A percentile compares a stretch with the other conserved stretches of the same genome.
These are phyloP conservation scores for Parazoanthus swiftii DNA, from an alignment of 92 coral and sea anemone species.

Conservation along the genomic window DNA sequence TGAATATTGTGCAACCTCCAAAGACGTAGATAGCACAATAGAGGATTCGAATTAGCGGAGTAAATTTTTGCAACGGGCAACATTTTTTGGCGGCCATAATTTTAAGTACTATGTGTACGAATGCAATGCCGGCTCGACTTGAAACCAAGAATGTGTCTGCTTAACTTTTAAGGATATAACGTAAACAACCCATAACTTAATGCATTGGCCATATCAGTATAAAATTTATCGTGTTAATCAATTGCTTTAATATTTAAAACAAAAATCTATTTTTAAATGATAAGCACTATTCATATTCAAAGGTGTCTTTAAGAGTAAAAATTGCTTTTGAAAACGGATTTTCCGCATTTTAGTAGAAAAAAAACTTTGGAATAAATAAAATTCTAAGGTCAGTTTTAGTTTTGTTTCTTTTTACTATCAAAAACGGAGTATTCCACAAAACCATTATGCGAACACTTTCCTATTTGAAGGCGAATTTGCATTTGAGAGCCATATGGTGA, in stretches of 20 bases:
- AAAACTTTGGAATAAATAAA: not conserved
- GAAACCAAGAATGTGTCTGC: too few relatives aligned
- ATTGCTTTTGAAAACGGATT: not conserved
- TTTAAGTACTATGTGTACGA: too few relatives aligned
- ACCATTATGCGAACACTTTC: too few relatives aligned
- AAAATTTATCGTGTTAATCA: too few relatives aligned
- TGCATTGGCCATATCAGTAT: not conserved
- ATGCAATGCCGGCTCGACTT: not conserved
- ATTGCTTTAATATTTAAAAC: not conserved
- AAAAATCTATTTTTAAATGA: too few relatives aligned
- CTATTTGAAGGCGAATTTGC: not conserved
- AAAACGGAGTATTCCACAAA: too few relatives aligned
- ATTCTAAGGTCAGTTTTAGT: too few relatives aligned
- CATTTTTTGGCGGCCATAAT: not conserved
- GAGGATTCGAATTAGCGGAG: not conserved
- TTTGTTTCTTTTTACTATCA: not conserved
- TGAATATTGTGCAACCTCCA: not conserved
- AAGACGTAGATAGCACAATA: constrained; percentile 6
- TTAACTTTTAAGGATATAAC: too few relatives aligned
- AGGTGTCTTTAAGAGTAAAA: not conserved
- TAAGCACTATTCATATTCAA: not conserved
- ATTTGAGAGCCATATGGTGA: too few relatives aligned
- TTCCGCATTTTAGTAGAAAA: too few relatives aligned
- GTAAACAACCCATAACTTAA: not conserved
- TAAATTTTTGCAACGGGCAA: not conserved